Evolutionary conservation across 2,888 invertebrate species (phyloP).

Genomic region (Zelleria hepariella): DNA sequence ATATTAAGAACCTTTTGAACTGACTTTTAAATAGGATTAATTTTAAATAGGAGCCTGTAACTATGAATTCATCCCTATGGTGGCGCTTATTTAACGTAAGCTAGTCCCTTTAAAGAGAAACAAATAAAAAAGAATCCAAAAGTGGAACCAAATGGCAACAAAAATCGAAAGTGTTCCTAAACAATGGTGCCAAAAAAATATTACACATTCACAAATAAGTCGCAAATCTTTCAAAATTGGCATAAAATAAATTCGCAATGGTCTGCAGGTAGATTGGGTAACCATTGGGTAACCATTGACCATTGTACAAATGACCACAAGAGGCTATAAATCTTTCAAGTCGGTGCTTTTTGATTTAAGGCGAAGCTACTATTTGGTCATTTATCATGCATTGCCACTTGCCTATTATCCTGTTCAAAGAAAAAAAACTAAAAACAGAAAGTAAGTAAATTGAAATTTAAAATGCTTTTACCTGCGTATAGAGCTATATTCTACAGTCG

Average conservation of each 20-base stretch:
- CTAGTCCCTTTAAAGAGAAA: background rate
- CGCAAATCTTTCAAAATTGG: constrained; percentile 39
- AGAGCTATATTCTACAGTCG: no score
- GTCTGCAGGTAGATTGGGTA: constrained; percentile 26
- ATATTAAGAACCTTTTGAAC: no score
- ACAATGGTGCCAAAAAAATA: constrained; percentile 9
- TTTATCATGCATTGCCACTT: constrained; percentile 32
- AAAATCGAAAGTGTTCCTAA: constrained; percentile 7
- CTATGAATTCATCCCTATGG: no score
- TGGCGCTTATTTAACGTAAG: no score
- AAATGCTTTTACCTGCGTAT: no score
- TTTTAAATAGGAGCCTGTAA: no score
- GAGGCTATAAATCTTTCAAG: constrained; percentile 60
- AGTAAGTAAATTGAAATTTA: background rate
- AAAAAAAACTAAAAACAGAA: background rate
- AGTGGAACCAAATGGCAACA: background rate
- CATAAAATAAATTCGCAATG: constrained; percentile 29
- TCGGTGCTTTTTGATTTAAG: constrained; percentile 67
- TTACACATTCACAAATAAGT: constrained; percentile 31
- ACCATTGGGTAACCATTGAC: constrained; percentile 12
- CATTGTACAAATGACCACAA: constrained; percentile 39
- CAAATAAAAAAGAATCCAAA: background rate
- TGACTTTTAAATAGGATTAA: no score
- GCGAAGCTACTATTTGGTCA: constrained; percentile 29
- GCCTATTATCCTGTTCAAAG: constrained; percentile 35